Evolutionary conservation across 92 coral and sea anemone species (phyloP).

Genomic region (Palythoa grandis): DNA sequence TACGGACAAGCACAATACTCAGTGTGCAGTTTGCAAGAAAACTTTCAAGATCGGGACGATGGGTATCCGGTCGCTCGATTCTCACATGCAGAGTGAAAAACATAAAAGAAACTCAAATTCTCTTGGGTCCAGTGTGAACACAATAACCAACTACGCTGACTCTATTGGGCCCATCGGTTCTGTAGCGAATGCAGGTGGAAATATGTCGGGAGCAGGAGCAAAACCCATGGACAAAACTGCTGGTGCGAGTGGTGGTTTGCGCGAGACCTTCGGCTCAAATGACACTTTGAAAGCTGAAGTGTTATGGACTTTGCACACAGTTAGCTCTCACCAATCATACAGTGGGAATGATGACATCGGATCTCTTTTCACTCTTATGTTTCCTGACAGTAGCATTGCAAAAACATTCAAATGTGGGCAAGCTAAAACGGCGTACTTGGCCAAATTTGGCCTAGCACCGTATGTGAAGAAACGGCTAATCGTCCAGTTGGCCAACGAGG

Average conservation of each 20-base stretch:
- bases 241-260: slow-evolving; percentile 8
- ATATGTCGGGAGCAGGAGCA: slow-evolving; percentile 29
- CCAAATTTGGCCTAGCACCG: slow-evolving; percentile 22
- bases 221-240: slow-evolving; percentile 28
- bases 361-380: slow-evolving; percentile 14
- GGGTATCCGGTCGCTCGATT: slow-evolving; percentile 21
- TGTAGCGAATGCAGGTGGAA: slow-evolving; percentile 15
- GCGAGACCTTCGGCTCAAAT: slow-evolving; percentile 8
- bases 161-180: slow-evolving; percentile 31
- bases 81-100: slow-evolving; percentile 26
- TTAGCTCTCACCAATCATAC: slow-evolving; percentile 19
- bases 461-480: slow-evolving; percentile 25
- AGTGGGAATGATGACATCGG: slow-evolving; percentile 17
- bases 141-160: slow-evolving; percentile 35
- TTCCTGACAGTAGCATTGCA: slow-evolving; percentile 27
- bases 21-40: slow-evolving; percentile 18
- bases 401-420: slow-evolving; percentile 9
- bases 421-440: slow-evolving; percentile 20
- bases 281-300: slow-evolving; percentile 3
- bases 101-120: slow-evolving; percentile 10
- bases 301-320: slow-evolving; percentile 1
- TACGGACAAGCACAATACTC: neutral
- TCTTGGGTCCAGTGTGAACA: slow-evolving; percentile 34
- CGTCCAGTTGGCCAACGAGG: slow-evolving; percentile 13
- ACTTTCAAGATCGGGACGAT: slow-evolving; percentile 16